Percentiles rank a stretch among this genome's conserved stretches.
phyloP scores from a whole-genome alignment of 2,888 invertebrate species.

The Apodemia zela region DNA sequence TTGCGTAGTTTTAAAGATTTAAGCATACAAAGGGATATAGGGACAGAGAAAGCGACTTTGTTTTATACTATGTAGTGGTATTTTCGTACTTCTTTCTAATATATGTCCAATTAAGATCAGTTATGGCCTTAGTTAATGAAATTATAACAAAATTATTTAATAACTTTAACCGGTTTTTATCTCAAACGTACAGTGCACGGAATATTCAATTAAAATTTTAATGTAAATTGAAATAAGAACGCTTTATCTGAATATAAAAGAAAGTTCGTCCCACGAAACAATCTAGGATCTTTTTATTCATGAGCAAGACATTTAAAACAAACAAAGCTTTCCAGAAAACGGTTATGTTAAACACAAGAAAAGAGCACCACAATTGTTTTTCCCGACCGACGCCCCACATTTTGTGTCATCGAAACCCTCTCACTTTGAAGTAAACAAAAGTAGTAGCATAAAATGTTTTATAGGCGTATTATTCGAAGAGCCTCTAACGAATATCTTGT shows the following conservation, averaged over 20 bases:
- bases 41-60: too few species aligned
- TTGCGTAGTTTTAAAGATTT: too few species aligned
- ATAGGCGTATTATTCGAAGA: constrained; percentile 40
- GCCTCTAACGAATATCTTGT: background rate
- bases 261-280: background rate
- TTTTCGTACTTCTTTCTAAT: too few species aligned
- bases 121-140: too few species aligned
- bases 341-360: constrained; percentile 42
- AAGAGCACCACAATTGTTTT: constrained; percentile 43
- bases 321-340: constrained; percentile 45
- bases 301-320: constrained; percentile 29
- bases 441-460: constrained; percentile 67
- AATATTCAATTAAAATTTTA: too few species aligned
- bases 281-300: constrained; percentile 18
- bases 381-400: constrained; percentile 40
- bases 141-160: too few species aligned
- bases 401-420: constrained; percentile 45
- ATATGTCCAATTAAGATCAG: too few species aligned
- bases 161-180: too few species aligned
- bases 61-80: too few species aligned
- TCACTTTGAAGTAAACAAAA: constrained; percentile 61
- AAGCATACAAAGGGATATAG: too few species aligned
- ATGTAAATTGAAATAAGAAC: background rate
- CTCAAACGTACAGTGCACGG: too few species aligned
- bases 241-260: background rate